Conservation (phyloP, 2,888 invertebrate species). For the Cybosia mesomella region DNA sequence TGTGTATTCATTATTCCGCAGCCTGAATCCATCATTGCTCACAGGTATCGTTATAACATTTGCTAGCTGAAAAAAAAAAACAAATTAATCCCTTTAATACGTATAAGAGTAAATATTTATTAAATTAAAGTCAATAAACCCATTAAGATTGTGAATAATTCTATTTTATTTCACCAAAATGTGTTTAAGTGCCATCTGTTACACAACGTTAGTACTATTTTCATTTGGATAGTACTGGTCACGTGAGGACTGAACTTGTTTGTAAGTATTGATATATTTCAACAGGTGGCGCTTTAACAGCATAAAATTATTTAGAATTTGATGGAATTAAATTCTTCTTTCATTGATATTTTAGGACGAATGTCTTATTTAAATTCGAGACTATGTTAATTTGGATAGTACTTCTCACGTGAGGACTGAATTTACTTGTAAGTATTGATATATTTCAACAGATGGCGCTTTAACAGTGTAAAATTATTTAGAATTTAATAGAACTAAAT, state of each 20-base stretch:
- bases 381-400: background rate
- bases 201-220: background rate
- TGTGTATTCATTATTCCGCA: slow-evolving; percentile 31
- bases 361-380: too few relatives aligned
- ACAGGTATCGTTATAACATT: slow-evolving; percentile 72
- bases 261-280: background rate
- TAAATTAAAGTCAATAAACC: too few relatives aligned
- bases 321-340: too few relatives aligned
- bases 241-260: background rate
- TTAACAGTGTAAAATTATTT: background rate
- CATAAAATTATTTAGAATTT: background rate
- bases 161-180: background rate
- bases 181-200: slow-evolving; percentile 13
- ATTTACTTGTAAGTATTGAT: background rate
- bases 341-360: too few relatives aligned
- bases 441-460: slow-evolving; percentile 7
- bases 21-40: slow-evolving; percentile 49
- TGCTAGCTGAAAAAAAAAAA: slow-evolving; percentile 66
- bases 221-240: background rate
- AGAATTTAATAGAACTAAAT: background rate
- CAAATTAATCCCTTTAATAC: background rate
- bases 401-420: background rate
- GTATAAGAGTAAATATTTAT: background rate
- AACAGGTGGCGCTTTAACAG: slow-evolving; percentile 11
- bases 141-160: too few relatives aligned